Conservation (phyloP, 2,113 vertebrate species). For the Prochilodus magdalenae region DNA sequence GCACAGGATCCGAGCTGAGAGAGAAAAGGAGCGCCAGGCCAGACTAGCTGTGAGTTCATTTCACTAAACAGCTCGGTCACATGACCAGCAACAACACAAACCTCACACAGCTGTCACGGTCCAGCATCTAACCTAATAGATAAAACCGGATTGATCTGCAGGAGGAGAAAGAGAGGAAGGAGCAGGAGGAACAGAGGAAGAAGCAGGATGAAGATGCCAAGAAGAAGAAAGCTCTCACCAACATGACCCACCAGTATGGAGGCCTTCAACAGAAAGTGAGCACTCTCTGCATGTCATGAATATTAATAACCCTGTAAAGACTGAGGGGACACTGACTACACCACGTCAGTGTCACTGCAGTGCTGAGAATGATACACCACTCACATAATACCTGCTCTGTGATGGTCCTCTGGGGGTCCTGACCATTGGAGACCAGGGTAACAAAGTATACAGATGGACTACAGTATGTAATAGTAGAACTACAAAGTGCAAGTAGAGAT, state of each 20-base stretch:
- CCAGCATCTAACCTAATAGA: neutral
- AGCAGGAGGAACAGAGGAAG: slow-evolving; percentile 79
- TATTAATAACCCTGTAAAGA: neutral
- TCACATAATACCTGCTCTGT: too few relatives aligned
- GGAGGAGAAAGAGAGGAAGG: slow-evolving; percentile 82
- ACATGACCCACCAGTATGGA: slow-evolving; percentile 76
- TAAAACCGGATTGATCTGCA: slow-evolving; percentile 47
- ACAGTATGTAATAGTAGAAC: too few relatives aligned
- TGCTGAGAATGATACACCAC: too few relatives aligned
- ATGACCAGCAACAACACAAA: neutral
- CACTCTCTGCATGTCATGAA: neutral
- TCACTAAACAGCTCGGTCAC: neutral
- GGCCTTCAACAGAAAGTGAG: slow-evolving; percentile 74
- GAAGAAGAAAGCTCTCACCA: slow-evolving; percentile 83
- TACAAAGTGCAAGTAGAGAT: too few relatives aligned
- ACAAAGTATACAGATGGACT: too few relatives aligned
- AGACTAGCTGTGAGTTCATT: slow-evolving; percentile 69
- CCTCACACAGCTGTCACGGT: neutral
- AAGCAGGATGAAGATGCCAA: slow-evolving; percentile 78
- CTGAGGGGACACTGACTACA: too few relatives aligned
- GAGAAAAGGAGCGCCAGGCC: slow-evolving; percentile 80
- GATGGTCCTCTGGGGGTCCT: too few relatives aligned
- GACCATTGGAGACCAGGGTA: too few relatives aligned
- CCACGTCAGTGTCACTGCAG: too few relatives aligned
- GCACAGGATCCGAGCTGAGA: slow-evolving; percentile 77